phyloP scores from a whole-genome alignment of 2,888 invertebrate genomes.

The Polymixis flavicincta region DNA sequence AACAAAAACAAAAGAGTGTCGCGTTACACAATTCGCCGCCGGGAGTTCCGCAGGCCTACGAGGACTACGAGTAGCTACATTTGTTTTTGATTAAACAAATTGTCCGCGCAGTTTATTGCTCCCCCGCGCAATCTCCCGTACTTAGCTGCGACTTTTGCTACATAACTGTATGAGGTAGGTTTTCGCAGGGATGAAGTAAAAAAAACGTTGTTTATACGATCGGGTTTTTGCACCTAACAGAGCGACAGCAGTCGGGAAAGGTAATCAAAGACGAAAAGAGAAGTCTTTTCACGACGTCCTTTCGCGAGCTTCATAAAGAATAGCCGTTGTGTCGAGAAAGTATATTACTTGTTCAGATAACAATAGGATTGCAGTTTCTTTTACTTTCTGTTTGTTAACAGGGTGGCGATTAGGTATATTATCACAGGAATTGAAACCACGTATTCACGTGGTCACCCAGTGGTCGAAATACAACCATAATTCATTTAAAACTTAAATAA shows the following conservation, averaged over 20 bases:
- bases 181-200: constrained; percentile 40
- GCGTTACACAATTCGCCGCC: constrained; percentile 69
- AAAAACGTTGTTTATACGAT: constrained; percentile 40
- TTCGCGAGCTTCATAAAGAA: constrained; percentile 17
- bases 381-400: no score
- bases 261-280: constrained; percentile 16
- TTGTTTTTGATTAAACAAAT: constrained; percentile 91
- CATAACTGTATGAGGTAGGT: constrained; percentile 43
- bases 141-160: constrained; percentile 75
- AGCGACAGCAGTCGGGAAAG: constrained; percentile 3
- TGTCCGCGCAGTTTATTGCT: constrained; percentile 87
- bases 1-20: constrained; percentile 81
- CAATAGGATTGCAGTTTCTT: background rate
- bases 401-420: no score
- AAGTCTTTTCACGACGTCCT: constrained; percentile 4
- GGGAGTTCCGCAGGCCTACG: constrained; percentile 70
- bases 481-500: no score
- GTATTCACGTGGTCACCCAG: no score
- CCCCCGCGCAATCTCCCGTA: constrained; percentile 78
- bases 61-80: constrained; percentile 74
- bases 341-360: background rate
- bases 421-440: no score
- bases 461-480: no score
- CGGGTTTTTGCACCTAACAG: constrained; percentile 44
- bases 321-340: background rate